Evolutionary conservation across 2,888 invertebrate species (phyloP), one percentile per base, ranked within the genome.

Genomic region (Blastobasis lacticolella): DNA sequence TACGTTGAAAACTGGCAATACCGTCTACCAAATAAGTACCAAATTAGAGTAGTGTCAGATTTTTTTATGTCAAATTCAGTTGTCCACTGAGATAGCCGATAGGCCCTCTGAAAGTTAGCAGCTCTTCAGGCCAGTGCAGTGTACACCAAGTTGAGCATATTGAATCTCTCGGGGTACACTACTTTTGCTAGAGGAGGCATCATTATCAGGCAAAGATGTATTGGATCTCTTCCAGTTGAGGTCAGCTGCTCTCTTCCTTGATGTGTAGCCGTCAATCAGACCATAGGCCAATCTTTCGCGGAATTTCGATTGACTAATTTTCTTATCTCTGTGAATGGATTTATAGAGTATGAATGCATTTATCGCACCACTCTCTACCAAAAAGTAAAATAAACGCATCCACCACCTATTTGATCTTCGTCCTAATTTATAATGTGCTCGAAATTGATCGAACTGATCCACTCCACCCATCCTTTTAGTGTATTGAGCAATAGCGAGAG

Each of bases 301-400:
- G 52, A 61, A 64, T 54, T 64, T 57, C 43, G 61, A 53, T 51
- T 57, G 54, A 49, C 55, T 54, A 36, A 60, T 54, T 46, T 55
- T 58, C 49, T 56, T 56, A 38, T 50, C 45, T 46, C 49, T 53
- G 37, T 45, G 37, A n/a, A 44, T 51, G 41, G 36, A 45, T 44
- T 41, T 50, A 50, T 56, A 54, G 46, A 58, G 44, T 48, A 66
- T 50, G 51, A 53, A 64, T 40, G 61, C 51, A 57, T 64, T 62
- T 49, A 60, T 63, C 37, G 64, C 54, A 52, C 61, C 55, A 45
- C 60, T 48, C 53, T 65, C 65, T 37, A 60, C 10, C 37, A 64
- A 52, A 50, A 61, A 66, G 47, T 62, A 62, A 52, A 63, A 65
- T n/a, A 63, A 56, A 10, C 60, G 53, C 23, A 57, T 46, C 65